Evolutionary conservation across 2,113 vertebrate genomes (phyloP).

Genomic region (Saimiri boliviensis): DNA sequence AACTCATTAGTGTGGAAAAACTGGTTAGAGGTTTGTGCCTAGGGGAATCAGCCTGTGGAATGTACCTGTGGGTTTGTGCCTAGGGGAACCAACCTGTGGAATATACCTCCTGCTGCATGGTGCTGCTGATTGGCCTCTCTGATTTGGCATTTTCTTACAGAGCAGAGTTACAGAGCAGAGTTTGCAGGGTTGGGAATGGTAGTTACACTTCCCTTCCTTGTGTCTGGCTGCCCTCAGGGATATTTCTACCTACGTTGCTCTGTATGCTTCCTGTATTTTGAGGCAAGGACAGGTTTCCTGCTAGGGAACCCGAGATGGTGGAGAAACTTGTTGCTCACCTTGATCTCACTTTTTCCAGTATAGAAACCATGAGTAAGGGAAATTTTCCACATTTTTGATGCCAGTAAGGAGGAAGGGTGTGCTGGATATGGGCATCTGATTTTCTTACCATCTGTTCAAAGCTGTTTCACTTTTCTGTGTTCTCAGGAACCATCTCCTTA

Average conservation of each 20-base stretch:
- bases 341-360: not conserved
- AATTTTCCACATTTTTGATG: not conserved
- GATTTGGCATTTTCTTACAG: not conserved
- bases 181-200: not conserved
- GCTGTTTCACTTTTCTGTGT: not conserved
- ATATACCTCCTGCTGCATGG: not conserved
- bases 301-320: not conserved
- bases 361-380: not conserved
- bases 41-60: not conserved
- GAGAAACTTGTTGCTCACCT: not conserved
- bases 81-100: not conserved
- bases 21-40: not conserved
- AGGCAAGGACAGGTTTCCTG: not conserved
- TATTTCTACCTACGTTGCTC: not conserved
- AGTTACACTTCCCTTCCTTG: not conserved
- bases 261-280: not conserved
- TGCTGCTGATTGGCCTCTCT: not conserved
- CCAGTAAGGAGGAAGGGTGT: not conserved
- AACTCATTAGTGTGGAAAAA: not conserved
- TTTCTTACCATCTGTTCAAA: not conserved
- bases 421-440: not conserved
- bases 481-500: not conserved
- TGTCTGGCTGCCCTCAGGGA: not conserved
- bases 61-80: not conserved
- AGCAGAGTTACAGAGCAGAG: not conserved